Evolutionary conservation across 2,797 vertebrate species (phyloP), one percentile per base, ranked within the genome.

Genomic region (Neosilurus mollespiculum): DNA sequence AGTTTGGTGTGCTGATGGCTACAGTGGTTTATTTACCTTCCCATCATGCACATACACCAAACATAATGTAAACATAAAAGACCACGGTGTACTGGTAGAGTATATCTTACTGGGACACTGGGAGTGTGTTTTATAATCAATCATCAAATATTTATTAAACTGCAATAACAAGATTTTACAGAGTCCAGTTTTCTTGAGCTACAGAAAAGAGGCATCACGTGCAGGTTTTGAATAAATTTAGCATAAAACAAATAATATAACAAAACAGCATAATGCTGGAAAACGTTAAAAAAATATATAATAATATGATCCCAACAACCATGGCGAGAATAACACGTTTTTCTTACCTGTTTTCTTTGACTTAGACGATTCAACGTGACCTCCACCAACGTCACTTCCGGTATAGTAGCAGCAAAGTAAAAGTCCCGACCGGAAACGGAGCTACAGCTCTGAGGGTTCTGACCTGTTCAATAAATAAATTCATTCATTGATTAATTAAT

Each of bases 331-430:
- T 12, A 26, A 54, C 26, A 76, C 34, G 15, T 70, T 5, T 69
- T 8, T 69, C 67, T 81, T 76, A 85, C 85, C 87, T 73, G 2
- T 51, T 56, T 54, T 20, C 65, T 22, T 66, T 62, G 18, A 30
- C 62, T 58, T 43, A 18, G 43, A 22, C 8, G 30, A 78, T 76
- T 87, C 81, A 14, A 84, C 61, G 81, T 87, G 87, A 90, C 89
- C 89, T 88, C 89, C 86, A 87, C 78, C 26, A 56, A 54, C 37
- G 24, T 65, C 53, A 84, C 81, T 83, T 88, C 83, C 81, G 56
- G 37, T 20, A 61, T 4, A 1, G 24, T 54, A 20, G 64, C 26
- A 12, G 14, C 71, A 51, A 22, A 7, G 5, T 34, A 66, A 26
- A 9, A 22, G 5, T n/a, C 73, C 71, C 87, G 83, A 78, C 53